phyloP scores from a whole-genome alignment of 1,140 invertebrate species.

The Holcopasites calliopsidis region DNA sequence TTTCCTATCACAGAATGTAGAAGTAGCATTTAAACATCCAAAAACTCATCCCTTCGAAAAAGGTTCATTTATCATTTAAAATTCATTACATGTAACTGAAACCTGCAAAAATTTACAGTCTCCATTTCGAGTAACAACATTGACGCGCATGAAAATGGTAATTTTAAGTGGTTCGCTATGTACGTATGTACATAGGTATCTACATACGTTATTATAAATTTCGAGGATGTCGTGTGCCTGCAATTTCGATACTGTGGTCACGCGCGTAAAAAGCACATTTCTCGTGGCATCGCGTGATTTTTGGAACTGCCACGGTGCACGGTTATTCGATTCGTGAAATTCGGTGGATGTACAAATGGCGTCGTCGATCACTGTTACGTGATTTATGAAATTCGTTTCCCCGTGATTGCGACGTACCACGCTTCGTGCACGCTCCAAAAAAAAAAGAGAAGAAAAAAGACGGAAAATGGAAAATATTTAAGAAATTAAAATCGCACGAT shows the following conservation, averaged over 20 bases:
- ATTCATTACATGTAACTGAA: too few relatives aligned
- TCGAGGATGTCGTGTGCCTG: neutral
- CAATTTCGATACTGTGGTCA: neutral
- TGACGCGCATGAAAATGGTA: neutral
- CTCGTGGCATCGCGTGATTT: neutral
- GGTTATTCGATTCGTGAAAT: constrained; percentile 22
- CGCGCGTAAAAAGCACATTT: neutral
- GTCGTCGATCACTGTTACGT: constrained; percentile 8
- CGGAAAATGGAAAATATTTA: neutral
- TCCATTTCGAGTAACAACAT: neutral
- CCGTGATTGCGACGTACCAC: neutral
- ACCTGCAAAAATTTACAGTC: too few relatives aligned
- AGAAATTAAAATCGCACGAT: too few relatives aligned
- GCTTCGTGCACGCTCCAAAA: neutral
- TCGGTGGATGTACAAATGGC: constrained; percentile 12
- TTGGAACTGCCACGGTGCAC: neutral
- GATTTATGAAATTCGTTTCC: constrained; percentile 17
- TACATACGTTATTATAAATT: too few relatives aligned
- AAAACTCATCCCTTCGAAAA: too few relatives aligned
- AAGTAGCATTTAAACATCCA: too few relatives aligned
- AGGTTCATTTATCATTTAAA: too few relatives aligned
- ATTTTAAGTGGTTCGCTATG: neutral
- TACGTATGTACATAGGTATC: too few relatives aligned
- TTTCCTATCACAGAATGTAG: too few relatives aligned
- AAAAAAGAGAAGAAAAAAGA: too few relatives aligned